A percentile compares a stretch with the other conserved stretches of the same genome.
These are phyloP conservation scores for Salpingus planirostris DNA, from an alignment of 2,888 invertebrate species.

Conservation along the genomic window DNA sequence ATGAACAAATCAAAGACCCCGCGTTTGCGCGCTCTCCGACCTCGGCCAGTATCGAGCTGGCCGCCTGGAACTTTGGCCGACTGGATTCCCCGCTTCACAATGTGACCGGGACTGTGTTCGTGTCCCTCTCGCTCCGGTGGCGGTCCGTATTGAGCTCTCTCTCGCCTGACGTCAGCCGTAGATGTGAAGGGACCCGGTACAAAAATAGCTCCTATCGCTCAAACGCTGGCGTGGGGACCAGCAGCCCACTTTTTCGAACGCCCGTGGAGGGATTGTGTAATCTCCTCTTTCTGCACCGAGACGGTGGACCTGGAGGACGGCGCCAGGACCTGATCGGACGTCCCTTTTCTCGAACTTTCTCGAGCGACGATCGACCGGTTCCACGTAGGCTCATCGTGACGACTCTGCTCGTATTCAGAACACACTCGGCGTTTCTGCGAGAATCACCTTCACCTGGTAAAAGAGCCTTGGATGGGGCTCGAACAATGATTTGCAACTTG, in stretches of 20 bases:
- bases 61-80: slow-evolving; percentile 26
- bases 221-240: slow-evolving; percentile 28
- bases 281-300: not conserved
- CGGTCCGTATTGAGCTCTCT: slow-evolving; percentile 20
- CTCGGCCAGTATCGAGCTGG: slow-evolving; percentile 16
- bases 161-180: slow-evolving; percentile 33
- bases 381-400: too few species aligned
- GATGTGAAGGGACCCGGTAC: slow-evolving; percentile 35
- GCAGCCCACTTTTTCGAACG: too few species aligned
- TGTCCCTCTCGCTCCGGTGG: slow-evolving; percentile 21
- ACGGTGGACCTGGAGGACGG: too few species aligned
- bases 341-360: too few species aligned
- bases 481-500: too few species aligned
- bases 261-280: too few species aligned
- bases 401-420: too few species aligned
- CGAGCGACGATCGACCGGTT: too few species aligned
- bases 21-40: slow-evolving; percentile 27
- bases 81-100: slow-evolving; percentile 30
- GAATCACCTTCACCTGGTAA: too few species aligned
- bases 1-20: slow-evolving; percentile 33
- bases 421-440: too few species aligned
- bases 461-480: too few species aligned
- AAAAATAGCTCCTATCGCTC: slow-evolving; percentile 37
- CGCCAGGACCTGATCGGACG: too few species aligned
- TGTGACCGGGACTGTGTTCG: slow-evolving; percentile 29